These are phyloP conservation scores for Sicus ferrugineus DNA, from an alignment of 2,888 invertebrate species.

Conservation along the genomic window DNA sequence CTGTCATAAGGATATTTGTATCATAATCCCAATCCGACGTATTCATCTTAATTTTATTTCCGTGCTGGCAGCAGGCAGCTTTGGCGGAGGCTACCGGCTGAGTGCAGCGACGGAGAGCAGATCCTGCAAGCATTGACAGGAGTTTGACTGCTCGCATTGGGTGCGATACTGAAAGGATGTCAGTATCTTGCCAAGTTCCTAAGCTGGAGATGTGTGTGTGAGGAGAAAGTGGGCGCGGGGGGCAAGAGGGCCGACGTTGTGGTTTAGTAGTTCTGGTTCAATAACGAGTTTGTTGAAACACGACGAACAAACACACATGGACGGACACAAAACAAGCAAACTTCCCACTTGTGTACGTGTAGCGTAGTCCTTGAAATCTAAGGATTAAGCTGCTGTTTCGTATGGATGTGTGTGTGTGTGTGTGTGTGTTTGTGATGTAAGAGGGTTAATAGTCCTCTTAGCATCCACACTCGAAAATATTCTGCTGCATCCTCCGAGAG, in stretches of 20 bases:
- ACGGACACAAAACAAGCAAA: background rate
- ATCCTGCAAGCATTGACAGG: constrained; percentile 53
- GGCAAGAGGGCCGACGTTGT: background rate
- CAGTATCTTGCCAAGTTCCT: constrained; percentile 23
- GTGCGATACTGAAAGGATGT: constrained; percentile 2
- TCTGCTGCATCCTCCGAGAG: background rate
- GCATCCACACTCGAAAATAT: constrained; percentile 24
- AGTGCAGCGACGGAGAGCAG: constrained; percentile 33
- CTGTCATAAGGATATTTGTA: constrained; percentile 50
- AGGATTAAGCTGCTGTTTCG: constrained; percentile 30
- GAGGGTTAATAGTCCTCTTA: constrained; percentile 38
- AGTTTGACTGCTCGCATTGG: constrained; percentile 45
- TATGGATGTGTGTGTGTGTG: background rate
- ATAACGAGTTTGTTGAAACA: constrained; percentile 27
- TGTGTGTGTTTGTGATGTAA: constrained; percentile 23
- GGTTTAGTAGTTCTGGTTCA: constrained; percentile 19
- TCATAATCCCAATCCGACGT: constrained; percentile 49
- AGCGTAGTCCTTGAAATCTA: constrained; percentile 18
- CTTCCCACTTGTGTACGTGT: constrained; percentile 1
- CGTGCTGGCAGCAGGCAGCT: constrained; percentile 33
- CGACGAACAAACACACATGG: background rate
- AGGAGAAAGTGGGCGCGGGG: background rate
- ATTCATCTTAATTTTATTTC: constrained; percentile 49
- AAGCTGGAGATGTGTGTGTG: constrained; percentile 16
- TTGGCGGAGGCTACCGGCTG: background rate